A percentile compares a stretch with the other conserved stretches of the same genome.
Conservation (phyloP, 2,113 vertebrate genomes). For the Apus apus region DNA sequence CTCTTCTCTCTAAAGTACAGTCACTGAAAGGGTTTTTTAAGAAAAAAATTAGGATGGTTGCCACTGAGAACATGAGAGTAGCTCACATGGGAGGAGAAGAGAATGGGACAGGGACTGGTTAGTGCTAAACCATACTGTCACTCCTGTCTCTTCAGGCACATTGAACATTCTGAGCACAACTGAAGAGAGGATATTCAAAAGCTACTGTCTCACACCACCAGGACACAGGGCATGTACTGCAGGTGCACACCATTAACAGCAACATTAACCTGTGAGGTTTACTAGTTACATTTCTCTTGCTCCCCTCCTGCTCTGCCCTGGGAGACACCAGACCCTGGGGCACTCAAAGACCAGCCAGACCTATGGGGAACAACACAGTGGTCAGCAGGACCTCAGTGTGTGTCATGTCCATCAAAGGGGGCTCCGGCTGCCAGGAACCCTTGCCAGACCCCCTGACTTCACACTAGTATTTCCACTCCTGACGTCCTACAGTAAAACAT, state of each 20-base stretch:
- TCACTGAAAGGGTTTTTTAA: not conserved
- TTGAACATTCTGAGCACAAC: not conserved
- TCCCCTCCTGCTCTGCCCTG: not conserved
- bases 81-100: not conserved
- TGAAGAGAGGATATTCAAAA: not conserved
- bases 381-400: not conserved
- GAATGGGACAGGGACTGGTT: not conserved
- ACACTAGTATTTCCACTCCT: no score
- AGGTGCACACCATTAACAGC: not conserved
- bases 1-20: not conserved
- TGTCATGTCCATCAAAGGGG: fast-evolving
- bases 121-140: not conserved
- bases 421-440: not conserved
- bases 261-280: not conserved
- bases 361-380: fast-evolving
- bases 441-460: fast-evolving
- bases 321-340: not conserved
- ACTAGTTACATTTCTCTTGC: not conserved
- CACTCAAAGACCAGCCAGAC: fast-evolving
- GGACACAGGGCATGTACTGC: not conserved
- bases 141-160: not conserved
- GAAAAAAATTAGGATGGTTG: not conserved
- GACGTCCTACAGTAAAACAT: not conserved
- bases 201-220: fast-evolving
- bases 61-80: not conserved